Base-by-base conservation (phyloP, 1,140 invertebrate species). In the Halesus radiatus region DNA sequence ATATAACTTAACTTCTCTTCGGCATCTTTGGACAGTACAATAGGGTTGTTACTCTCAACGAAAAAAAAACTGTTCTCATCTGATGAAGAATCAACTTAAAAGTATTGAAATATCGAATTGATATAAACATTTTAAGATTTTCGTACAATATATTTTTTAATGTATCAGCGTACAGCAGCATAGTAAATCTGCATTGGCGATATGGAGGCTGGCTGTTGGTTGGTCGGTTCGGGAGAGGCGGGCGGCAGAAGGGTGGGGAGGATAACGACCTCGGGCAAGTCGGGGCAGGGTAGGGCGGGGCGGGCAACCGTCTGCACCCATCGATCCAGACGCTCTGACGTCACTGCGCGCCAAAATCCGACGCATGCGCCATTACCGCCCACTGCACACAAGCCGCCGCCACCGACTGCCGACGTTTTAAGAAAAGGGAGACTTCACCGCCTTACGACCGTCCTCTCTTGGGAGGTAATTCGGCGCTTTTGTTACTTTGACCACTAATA, bases 201-300 rank as follows among this genome's bases (percentile, higher is more conserved):
- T 37, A 53, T 15, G 3, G 32, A 52, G 37, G 50, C 66, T 37
- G 32, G 32, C 32, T 37, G 32, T 4, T 37, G 66, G 66, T 64
- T 8, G 52, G 32, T 13, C 20, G 53, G 58, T 1, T 23, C 15
- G 74, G 3, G 3, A 13, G 23, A 2, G 26, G 26, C 26, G 3
- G 20, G 23, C 26, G 26, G 26, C 26, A 29, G 26, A 5, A 29
- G 26, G 78, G 26, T 8, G 29, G 78, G 50, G 54, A 75, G 80
- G 81, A 83, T 83, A 83, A 83, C 79, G 81, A 83, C 81, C 81
- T 74, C 81, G 37, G 76, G 54, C 76, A 78, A 78, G 22, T 45
- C 13, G 54, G 3, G 20, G 70, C 0, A 15, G 45, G 16, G 70
- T 5, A 54, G 73, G 16, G 45, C 10, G 52, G 13, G 70, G 70